phyloP scores from a whole-genome alignment of 2,113 vertebrate genomes.

The Poeciliopsis prolifica region DNA sequence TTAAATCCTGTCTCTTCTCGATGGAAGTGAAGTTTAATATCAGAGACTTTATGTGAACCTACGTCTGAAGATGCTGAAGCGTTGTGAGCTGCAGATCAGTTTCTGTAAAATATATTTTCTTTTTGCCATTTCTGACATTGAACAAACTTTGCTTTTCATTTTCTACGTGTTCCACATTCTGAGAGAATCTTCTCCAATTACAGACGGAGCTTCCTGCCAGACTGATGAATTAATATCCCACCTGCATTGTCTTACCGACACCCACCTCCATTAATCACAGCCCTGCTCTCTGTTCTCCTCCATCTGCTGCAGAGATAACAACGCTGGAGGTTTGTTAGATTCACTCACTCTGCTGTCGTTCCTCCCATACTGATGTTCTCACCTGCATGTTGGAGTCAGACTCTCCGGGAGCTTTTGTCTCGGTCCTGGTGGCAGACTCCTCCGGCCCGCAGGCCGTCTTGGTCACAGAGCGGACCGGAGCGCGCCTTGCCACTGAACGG shows the following conservation, averaged over 20 bases:
- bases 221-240: conserved; percentile 61
- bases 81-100: not conserved
- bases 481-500: conserved; percentile 13
- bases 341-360: conserved; percentile 18
- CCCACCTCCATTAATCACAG: conserved; percentile 62
- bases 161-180: conserved; percentile 26
- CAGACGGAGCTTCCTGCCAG: conserved; percentile 32
- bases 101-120: not conserved
- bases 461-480: conserved; percentile 41
- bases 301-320: conserved; percentile 61
- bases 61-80: not conserved
- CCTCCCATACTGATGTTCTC: conserved; percentile 8
- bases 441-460: conserved; percentile 21
- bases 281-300: conserved; percentile 38
- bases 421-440: not conserved
- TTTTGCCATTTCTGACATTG: not conserved
- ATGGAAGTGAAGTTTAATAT: too few species aligned
- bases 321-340: not conserved
- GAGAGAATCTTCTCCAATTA: conserved; percentile 41
- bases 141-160: not conserved
- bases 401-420: conserved; percentile 9
- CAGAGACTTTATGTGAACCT: too few species aligned
- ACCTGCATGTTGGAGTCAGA: conserved; percentile 16
- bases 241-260: conserved; percentile 60
- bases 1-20: too few species aligned